Evolutionary conservation across 2,113 vertebrate genomes (phyloP).

Genomic region (Bothrops jararaca): DNA sequence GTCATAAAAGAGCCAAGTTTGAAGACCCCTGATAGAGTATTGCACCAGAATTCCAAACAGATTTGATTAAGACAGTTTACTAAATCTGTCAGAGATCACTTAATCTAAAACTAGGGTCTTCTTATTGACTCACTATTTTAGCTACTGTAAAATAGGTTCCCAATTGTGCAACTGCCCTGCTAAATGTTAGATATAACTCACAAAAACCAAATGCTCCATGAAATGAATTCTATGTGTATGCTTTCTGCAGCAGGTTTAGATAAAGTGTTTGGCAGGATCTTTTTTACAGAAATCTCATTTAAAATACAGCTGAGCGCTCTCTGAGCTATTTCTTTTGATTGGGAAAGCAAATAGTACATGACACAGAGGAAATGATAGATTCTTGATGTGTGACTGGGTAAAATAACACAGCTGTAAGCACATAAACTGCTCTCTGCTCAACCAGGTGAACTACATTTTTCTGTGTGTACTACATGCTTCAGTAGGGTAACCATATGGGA

Average conservation of each 20-base stretch:
- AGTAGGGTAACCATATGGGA: not conserved
- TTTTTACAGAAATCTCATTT: slow-evolving; percentile 46
- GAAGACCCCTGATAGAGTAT: no score
- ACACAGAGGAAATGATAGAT: slow-evolving; percentile 2
- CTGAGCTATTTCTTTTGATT: slow-evolving; percentile 30
- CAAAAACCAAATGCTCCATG: slow-evolving; percentile 40
- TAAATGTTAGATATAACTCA: slow-evolving; percentile 46
- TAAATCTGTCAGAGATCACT: not conserved
- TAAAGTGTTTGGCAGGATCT: slow-evolving; percentile 43
- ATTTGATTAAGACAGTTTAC: not conserved
- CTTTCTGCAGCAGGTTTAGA: slow-evolving; percentile 51
- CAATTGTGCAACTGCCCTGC: slow-evolving; percentile 7
- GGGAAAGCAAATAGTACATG: not conserved
- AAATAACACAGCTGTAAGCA: not conserved
- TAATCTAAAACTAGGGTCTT: not conserved
- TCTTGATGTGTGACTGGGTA: not conserved
- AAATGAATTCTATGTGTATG: slow-evolving; percentile 32
- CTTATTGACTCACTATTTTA: not conserved
- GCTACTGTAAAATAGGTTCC: not conserved
- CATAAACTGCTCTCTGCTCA: not conserved
- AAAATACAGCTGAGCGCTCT: slow-evolving; percentile 44
- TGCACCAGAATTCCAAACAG: not conserved
- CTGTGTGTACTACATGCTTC: not conserved
- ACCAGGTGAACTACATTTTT: not conserved
- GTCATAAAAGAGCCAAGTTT: no score